These are phyloP conservation scores for Bombus soroeensis DNA, from an alignment of 1,140 invertebrate species.

Conservation along the genomic window DNA sequence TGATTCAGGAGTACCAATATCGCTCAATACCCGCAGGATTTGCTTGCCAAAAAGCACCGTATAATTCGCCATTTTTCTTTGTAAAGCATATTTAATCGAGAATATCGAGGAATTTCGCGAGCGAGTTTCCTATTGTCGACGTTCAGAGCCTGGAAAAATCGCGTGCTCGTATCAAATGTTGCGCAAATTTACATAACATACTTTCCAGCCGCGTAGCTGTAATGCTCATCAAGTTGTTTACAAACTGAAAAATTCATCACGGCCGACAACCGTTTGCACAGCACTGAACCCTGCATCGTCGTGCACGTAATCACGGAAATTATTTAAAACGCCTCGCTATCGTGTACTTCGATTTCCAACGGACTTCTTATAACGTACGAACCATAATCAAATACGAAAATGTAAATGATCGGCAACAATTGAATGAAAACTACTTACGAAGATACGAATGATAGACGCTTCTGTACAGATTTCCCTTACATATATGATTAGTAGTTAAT, in stretches of 20 bases:
- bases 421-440: too few relatives aligned
- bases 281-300: background rate
- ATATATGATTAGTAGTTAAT: too few relatives aligned
- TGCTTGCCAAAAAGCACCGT: background rate
- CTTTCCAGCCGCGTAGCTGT: background rate
- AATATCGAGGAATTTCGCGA: background rate
- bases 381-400: too few relatives aligned
- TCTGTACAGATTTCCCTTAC: too few relatives aligned
- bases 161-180: constrained; percentile 17
- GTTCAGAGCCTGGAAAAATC: background rate
- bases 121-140: background rate
- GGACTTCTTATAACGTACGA: background rate
- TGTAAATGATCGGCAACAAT: too few relatives aligned
- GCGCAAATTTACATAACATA: constrained; percentile 30
- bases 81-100: background rate
- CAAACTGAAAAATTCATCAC: constrained; percentile 3
- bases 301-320: background rate
- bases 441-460: too few relatives aligned
- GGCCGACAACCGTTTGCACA: background rate
- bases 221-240: constrained; percentile 17
- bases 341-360: constrained; percentile 6
- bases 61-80: background rate
- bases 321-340: background rate
- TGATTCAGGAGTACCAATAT: background rate
- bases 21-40: background rate